A percentile compares a stretch with the other conserved stretches of the same genome.
These are phyloP conservation scores for Butastur rufipennis DNA, from an alignment of 2,113 vertebrate species.

Conservation along the genomic window DNA sequence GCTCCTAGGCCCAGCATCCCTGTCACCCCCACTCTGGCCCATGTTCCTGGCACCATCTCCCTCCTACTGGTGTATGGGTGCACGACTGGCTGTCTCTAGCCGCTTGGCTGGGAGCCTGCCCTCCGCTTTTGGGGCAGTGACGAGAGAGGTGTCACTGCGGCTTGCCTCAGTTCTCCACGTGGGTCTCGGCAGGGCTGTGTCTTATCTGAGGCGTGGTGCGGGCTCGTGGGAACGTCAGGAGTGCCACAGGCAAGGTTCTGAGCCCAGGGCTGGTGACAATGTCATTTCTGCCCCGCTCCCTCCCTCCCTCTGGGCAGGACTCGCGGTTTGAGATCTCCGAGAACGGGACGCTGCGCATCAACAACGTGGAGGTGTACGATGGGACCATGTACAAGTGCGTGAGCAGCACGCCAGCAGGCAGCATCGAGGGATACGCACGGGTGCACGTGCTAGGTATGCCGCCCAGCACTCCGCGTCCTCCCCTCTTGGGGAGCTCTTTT, in stretches of 20 bases:
- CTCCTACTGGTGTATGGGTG: not conserved
- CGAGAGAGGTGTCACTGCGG: not conserved
- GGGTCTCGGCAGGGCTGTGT: not conserved
- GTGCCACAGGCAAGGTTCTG: not conserved
- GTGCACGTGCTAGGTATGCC: slow-evolving; percentile 86
- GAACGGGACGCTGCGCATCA: slow-evolving; percentile 91
- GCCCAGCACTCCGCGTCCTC: fast-evolving
- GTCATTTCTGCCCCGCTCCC: not conserved
- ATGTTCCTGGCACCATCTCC: not conserved
- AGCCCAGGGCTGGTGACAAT: not conserved
- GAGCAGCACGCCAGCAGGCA: slow-evolving; percentile 81
- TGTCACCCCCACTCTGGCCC: not conserved
- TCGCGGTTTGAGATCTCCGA: slow-evolving; percentile 83
- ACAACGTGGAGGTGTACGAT: slow-evolving; percentile 93
- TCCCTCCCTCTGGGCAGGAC: slow-evolving; percentile 75
- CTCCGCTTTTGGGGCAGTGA: not conserved
- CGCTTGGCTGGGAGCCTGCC: not conserved
- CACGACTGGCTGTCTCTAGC: not conserved
- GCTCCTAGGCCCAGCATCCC: not conserved
- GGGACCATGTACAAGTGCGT: slow-evolving; percentile 86
- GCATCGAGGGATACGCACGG: slow-evolving; percentile 80
- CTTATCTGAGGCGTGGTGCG: not conserved
- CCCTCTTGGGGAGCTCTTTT: not conserved
- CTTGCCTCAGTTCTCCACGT: not conserved
- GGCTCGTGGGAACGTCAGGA: fast-evolving